Conservation (phyloP, 37 sponge, comb jelly and placozoan species). For the Chondrilla cf. caribensis region DNA sequence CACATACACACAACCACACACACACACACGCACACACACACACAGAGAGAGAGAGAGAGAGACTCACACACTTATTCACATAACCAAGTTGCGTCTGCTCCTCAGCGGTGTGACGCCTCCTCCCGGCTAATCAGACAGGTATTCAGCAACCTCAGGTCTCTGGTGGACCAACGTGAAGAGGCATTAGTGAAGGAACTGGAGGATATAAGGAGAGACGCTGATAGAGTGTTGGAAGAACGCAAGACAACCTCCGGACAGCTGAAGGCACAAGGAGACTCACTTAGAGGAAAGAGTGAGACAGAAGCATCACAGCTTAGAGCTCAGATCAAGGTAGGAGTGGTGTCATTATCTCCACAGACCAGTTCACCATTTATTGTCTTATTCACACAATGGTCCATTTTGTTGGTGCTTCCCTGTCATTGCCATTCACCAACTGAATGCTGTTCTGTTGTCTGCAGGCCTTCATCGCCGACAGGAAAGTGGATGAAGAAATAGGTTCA, state of each 20-base stretch:
- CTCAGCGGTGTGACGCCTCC: constrained; percentile 48
- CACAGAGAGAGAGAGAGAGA: too few relatives aligned
- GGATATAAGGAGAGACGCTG: constrained; percentile 18
- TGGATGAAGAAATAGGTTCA: constrained; percentile 77
- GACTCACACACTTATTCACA: too few relatives aligned
- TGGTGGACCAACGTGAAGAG: constrained; percentile 42
- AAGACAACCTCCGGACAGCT: not conserved
- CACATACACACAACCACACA: too few relatives aligned
- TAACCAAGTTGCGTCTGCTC: too few relatives aligned
- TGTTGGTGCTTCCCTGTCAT: too few relatives aligned
- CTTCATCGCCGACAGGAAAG: constrained; percentile 67
- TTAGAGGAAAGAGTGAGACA: not conserved
- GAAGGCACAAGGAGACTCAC: not conserved
- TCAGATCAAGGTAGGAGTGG: constrained; percentile 11
- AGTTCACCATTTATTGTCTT: too few relatives aligned
- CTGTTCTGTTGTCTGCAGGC: constrained; percentile 33
- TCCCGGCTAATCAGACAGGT: constrained; percentile 12
- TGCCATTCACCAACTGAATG: not conserved
- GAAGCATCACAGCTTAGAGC: not conserved
- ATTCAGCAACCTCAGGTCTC: constrained; percentile 33
- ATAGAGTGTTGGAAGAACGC: constrained; percentile 19
- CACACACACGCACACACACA: too few relatives aligned
- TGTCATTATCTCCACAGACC: not conserved
- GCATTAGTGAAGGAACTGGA: constrained; percentile 35
- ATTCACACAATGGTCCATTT: too few relatives aligned